These are phyloP conservation scores for Rhopalosiphum maidis DNA, from an alignment of 1,140 invertebrate genomes.

Conservation along the genomic window DNA sequence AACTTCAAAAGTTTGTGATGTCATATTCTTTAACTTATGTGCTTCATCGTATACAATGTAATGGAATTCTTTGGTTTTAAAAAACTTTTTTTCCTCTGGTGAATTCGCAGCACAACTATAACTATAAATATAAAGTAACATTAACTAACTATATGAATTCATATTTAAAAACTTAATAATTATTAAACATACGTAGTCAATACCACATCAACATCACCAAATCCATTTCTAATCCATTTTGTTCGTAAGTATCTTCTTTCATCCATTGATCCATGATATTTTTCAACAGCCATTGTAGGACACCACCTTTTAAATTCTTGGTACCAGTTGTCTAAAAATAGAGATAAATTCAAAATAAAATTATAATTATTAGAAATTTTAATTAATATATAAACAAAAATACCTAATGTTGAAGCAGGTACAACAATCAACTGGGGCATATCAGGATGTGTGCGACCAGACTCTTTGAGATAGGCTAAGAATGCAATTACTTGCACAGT, in stretches of 20 bases:
- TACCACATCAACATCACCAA: constrained; percentile 81
- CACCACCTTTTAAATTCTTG: constrained; percentile 86
- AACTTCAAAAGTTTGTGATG: constrained; percentile 86
- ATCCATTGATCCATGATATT: constrained; percentile 88
- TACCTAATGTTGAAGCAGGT: constrained; percentile 88
- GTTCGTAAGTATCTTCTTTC: constrained; percentile 80
- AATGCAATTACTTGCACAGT: constrained; percentile 92
- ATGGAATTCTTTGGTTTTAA: constrained; percentile 85
- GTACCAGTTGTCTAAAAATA: constrained; percentile 82
- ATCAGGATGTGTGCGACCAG: constrained; percentile 63
- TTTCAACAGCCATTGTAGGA: constrained; percentile 77
- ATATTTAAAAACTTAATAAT: background rate
- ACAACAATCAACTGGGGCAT: constrained; percentile 89
- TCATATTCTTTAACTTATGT: constrained; percentile 98
- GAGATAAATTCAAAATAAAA: background rate
- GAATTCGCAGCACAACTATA: constrained; percentile 82
- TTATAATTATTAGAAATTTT: background rate
- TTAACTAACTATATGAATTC: background rate
- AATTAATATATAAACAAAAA: constrained; percentile 56
- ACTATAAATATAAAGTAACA: constrained; percentile 62
- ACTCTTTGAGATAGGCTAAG: constrained; percentile 85
- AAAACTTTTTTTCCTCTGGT: constrained; percentile 88
- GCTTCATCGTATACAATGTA: constrained; percentile 97
- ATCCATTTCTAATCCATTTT: constrained; percentile 76
- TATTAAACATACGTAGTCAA: constrained; percentile 77